These are phyloP conservation scores for Zygaena filipendulae DNA, from an alignment of 2,888 invertebrate genomes.

Conservation along the genomic window DNA sequence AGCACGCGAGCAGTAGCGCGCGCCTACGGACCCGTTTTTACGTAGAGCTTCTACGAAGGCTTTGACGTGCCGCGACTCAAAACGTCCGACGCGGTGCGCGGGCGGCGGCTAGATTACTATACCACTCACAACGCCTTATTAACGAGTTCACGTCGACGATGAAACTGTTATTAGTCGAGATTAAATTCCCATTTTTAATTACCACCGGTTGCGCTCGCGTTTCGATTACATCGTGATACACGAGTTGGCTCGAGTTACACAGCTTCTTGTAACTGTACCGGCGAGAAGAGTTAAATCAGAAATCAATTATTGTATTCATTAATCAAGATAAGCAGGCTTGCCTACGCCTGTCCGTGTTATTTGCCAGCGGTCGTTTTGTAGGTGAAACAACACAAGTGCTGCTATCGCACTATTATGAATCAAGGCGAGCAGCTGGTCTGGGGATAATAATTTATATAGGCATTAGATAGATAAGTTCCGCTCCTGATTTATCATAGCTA, in stretches of 20 bases:
- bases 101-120: constrained; percentile 30
- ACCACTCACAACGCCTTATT: constrained; percentile 39
- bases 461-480: constrained; percentile 57
- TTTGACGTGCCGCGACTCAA: constrained; percentile 54
- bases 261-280: no score
- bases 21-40: constrained; percentile 54
- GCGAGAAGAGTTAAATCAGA: no score
- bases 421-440: constrained; percentile 39
- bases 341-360: constrained; percentile 16
- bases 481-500: constrained; percentile 36
- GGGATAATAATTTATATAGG: constrained; percentile 9
- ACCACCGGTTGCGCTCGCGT: no score
- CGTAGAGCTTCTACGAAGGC: constrained; percentile 55
- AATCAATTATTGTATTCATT: no score
- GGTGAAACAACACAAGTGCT: constrained; percentile 35
- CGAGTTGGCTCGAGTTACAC: no score
- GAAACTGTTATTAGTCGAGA: no score
- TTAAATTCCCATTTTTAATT: no score
- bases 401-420: constrained; percentile 41
- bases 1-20: constrained; percentile 58
- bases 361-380: constrained; percentile 25
- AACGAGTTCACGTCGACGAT: constrained; percentile 24
- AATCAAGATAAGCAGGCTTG: no score
- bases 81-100: no score
- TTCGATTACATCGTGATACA: no score